Base-by-base conservation (phyloP, 2,888 invertebrate species). In the Prosapia bicincta region DNA sequence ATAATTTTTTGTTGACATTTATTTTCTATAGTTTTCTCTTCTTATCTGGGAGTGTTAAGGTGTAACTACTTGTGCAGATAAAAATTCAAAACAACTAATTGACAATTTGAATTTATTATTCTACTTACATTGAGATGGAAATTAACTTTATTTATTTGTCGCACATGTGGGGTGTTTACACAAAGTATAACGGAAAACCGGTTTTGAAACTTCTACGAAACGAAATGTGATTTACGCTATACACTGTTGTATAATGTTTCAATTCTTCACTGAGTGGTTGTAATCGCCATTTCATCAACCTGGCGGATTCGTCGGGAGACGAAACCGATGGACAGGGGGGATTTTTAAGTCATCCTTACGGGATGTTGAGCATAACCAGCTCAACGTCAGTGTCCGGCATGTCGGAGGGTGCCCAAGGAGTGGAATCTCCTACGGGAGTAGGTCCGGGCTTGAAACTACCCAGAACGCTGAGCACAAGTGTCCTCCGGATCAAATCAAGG, bases 391-490 rank as follows among this genome's bases (percentile, higher is more conserved):
- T 76, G 69, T 72, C 73, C n/a, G 77, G 69, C 71, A 77, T 77
- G 69, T 77, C 79, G 66, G 77, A 77, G 71, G 77, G 78, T 20
- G 32, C 69, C 25, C 77, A 78, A 13, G 67, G 71, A 26, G 66
- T 65, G n/a, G 71, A 73, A 20, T 74, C 75, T 5, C 75, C 77
- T 15, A 68, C 77, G 24, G 24, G 71, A 15, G 32, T 66, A 3
- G 75, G 69, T 20, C 72, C 71, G 28, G 84, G 84, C 67, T 88
- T 89, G 75, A 69, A 67, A 23, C 86, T 92, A 79, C 92, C 92
- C 3, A 87, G 93, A 78, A 93, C 92, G 13, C 88, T 92, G 79
- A 93, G 93, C 84, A 94, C 94, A 78, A 93, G 93, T 81, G 93
- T 92, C 54, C 88, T 95, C 72, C 88, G 93, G 82, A 91, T 93